phyloP scores from a whole-genome alignment of 2,797 vertebrate genomes.

The Syngnathus acus region DNA sequence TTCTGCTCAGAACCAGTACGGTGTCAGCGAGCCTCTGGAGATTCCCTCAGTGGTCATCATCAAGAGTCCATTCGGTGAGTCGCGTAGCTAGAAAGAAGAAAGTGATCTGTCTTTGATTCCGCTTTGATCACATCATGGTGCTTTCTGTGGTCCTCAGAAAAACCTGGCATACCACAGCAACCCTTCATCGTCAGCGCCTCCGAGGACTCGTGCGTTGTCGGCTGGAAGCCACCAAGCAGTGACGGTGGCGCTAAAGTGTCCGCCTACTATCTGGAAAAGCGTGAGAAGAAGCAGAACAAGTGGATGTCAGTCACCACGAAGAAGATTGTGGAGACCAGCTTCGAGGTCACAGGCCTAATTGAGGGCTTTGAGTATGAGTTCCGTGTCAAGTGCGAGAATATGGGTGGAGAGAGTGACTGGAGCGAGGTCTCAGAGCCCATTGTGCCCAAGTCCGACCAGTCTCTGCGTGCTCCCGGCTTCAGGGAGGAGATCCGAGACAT shows the following conservation, averaged over 20 bases:
- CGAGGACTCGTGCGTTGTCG: constrained; percentile 88
- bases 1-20: constrained; percentile 92
- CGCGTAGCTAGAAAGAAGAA: background rate
- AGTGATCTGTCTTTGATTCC: background rate
- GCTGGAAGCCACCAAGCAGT: constrained; percentile 91
- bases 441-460: constrained; percentile 84
- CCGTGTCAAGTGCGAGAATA: constrained; percentile 96
- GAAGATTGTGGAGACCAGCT: constrained; percentile 83
- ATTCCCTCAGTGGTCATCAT: constrained; percentile 86
- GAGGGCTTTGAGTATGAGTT: constrained; percentile 98
- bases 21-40: constrained; percentile 89
- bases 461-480: constrained; percentile 84
- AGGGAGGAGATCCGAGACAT: constrained; percentile 96
- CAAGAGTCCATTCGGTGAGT: constrained; percentile 93
- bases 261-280: constrained; percentile 92
- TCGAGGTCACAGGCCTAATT: constrained; percentile 82
- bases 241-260: constrained; percentile 95
- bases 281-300: constrained; percentile 98
- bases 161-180: constrained; percentile 86
- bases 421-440: constrained; percentile 87
- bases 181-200: constrained; percentile 82
- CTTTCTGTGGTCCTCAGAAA: constrained; percentile 69
- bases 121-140: background rate
- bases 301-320: constrained; percentile 91
- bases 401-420: constrained; percentile 97